phyloP scores from a whole-genome alignment of 2,888 invertebrate species.

The Choreutis nemorana region DNA sequence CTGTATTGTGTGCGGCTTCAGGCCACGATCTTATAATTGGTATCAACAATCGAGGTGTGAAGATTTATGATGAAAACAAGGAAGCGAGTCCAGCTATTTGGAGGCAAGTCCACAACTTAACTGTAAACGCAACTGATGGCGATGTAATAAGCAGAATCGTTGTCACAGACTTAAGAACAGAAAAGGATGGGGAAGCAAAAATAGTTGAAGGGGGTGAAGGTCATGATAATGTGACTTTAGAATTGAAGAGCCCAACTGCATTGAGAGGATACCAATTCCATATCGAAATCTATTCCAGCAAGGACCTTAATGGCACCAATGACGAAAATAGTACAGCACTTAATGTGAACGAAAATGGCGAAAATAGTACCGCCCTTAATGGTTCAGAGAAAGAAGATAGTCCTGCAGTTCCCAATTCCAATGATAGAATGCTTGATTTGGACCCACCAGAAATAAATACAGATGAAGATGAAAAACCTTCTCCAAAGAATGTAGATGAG shows the following conservation, averaged over 20 bases:
- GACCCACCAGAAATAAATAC: conserved; percentile 8
- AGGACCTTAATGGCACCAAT: too few relatives aligned
- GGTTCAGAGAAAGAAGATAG: too few relatives aligned
- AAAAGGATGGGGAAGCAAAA: conserved; percentile 42
- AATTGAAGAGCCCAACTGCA: conserved; percentile 44
- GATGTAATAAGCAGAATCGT: conserved; percentile 35
- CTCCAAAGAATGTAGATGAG: too few relatives aligned
- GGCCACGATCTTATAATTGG: conserved; percentile 34
- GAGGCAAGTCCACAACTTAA: conserved; percentile 31
- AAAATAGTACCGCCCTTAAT: too few relatives aligned
- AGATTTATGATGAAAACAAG: conserved; percentile 33
- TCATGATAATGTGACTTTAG: conserved; percentile 37
- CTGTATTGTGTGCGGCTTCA: conserved; percentile 20
- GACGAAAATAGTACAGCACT: too few relatives aligned
- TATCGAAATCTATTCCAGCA: conserved; percentile 36
- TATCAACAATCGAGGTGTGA: conserved; percentile 20
- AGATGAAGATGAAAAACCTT: conserved; percentile 9
- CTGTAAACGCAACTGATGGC: conserved; percentile 26
- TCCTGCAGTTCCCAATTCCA: too few relatives aligned
- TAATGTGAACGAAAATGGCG: too few relatives aligned
- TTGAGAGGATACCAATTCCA: conserved; percentile 44
- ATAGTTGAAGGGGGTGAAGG: conserved; percentile 44
- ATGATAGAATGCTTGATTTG: conserved; percentile 7
- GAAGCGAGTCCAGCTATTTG: conserved; percentile 43
- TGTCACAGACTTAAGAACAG: conserved; percentile 35